Conservation (phyloP, 37 sponge, comb jelly and placozoan species). For the Spongilla lacustris region DNA sequence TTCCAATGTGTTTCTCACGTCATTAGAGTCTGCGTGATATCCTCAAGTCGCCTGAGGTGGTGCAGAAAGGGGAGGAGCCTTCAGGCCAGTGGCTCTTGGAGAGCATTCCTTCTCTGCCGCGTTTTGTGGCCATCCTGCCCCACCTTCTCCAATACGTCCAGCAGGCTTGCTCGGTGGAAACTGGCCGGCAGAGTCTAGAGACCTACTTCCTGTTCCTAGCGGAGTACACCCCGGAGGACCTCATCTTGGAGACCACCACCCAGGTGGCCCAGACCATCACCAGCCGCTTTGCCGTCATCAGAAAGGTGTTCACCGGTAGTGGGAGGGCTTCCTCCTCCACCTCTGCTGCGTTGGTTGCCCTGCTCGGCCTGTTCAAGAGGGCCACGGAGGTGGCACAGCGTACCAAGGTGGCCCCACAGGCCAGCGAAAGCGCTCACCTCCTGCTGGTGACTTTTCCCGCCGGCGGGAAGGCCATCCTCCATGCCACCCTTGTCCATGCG, state of each 20-base stretch:
- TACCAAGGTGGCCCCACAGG: constrained; percentile 36
- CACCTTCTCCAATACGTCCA: constrained; percentile 26
- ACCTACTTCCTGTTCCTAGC: constrained; percentile 49
- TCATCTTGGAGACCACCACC: constrained; percentile 22
- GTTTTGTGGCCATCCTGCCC: constrained; percentile 53
- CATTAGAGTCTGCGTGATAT: too few relatives aligned
- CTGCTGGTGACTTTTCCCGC: constrained; percentile 35
- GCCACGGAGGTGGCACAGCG: constrained; percentile 27
- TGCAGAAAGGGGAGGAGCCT: too few relatives aligned
- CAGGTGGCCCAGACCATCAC: constrained; percentile 29
- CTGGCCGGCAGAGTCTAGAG: constrained; percentile 19
- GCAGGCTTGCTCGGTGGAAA: constrained; percentile 54
- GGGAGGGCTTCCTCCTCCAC: neutral
- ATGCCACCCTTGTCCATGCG: constrained; percentile 36
- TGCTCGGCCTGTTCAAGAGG: constrained; percentile 44
- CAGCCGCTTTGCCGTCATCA: constrained; percentile 38
- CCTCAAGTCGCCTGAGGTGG: too few relatives aligned
- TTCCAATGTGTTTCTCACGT: too few relatives aligned
- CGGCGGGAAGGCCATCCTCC: constrained; percentile 36
- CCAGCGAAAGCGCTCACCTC: constrained; percentile 16
- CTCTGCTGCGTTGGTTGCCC: constrained; percentile 8
- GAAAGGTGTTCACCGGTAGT: constrained; percentile 19
- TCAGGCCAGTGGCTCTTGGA: constrained; percentile 43
- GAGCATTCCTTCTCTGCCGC: constrained; percentile 33
- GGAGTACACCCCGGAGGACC: constrained; percentile 41